Percentiles rank a stretch among this genome's conserved stretches.
Conservation (phyloP, 2,113 vertebrate species). For the Channa maculata region DNA sequence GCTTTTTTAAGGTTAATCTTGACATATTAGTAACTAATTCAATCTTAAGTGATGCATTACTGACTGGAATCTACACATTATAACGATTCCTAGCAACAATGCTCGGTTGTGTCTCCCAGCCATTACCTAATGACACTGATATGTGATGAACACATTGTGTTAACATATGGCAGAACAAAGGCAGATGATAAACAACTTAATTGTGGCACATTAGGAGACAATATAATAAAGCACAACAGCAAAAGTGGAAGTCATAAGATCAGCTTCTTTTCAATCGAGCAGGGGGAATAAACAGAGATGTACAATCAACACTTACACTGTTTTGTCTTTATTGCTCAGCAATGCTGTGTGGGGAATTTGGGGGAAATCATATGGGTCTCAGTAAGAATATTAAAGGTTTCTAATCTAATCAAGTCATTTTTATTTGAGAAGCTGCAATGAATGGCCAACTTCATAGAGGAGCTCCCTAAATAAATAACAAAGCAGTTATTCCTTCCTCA, state of each 20-base stretch:
- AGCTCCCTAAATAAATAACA: constrained; percentile 49
- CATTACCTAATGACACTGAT: constrained; percentile 28
- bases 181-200: constrained; percentile 26
- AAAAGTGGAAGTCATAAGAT: constrained; percentile 27
- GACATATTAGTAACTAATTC: constrained; percentile 52
- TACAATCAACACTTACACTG: not conserved
- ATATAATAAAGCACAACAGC: constrained; percentile 7
- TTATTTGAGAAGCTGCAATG: constrained; percentile 11
- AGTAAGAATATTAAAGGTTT: constrained; percentile 49
- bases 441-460: constrained; percentile 38
- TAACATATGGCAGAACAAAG: constrained; percentile 46
- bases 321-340: constrained; percentile 43
- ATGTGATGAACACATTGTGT: constrained; percentile 43
- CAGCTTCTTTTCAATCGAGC: not conserved
- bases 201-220: constrained; percentile 19
- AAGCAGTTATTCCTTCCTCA: constrained; percentile 28
- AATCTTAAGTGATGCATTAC: constrained; percentile 39
- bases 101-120: constrained; percentile 23
- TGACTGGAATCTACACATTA: constrained; percentile 13
- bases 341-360: constrained; percentile 6
- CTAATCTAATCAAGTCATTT: constrained; percentile 47
- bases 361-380: constrained; percentile 26
- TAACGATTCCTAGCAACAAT: constrained; percentile 8
- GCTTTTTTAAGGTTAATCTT: constrained; percentile 36
- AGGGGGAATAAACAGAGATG: not conserved